phyloP scores from a whole-genome alignment of 1,140 invertebrate genomes.

The Lepeophtheirus salmonis region DNA sequence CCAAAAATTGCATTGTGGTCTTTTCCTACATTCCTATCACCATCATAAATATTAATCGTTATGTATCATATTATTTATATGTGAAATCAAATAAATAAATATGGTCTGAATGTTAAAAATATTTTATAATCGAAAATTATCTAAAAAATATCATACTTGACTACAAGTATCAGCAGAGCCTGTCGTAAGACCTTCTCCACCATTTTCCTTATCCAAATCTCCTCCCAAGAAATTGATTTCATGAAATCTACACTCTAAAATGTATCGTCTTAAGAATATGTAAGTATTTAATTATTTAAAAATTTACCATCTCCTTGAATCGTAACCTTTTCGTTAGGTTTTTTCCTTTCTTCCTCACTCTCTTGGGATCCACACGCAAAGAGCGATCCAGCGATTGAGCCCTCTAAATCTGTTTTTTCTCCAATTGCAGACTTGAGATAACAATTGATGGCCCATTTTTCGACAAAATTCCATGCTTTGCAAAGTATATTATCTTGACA shows the following conservation, averaged over 20 bases:
- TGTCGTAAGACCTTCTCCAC: not conserved
- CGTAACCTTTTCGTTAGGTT: not conserved
- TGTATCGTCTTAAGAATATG: not conserved
- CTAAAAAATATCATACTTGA: not conserved
- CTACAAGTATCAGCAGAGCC: not conserved
- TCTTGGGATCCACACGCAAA: not conserved
- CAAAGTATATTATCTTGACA: not conserved
- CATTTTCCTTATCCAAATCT: not conserved
- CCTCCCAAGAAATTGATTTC: conserved; percentile 6
- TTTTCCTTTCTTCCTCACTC: not conserved
- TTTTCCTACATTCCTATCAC: not conserved
- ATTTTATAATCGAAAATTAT: not conserved
- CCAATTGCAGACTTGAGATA: not conserved
- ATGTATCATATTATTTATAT: not conserved
- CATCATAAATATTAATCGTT: not conserved
- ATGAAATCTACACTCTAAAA: not conserved
- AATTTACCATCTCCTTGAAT: not conserved
- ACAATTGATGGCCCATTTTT: conserved; percentile 9
- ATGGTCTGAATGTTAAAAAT: not conserved
- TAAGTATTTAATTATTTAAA: too few relatives aligned
- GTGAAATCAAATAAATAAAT: not conserved
- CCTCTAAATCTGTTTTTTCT: conserved; percentile 1
- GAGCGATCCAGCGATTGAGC: not conserved
- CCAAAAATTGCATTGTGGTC: not conserved
- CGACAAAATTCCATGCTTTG: not conserved